phyloP scores from a whole-genome alignment of 1,140 invertebrate genomes.

The Scaptodrosophila lebanonensis region DNA sequence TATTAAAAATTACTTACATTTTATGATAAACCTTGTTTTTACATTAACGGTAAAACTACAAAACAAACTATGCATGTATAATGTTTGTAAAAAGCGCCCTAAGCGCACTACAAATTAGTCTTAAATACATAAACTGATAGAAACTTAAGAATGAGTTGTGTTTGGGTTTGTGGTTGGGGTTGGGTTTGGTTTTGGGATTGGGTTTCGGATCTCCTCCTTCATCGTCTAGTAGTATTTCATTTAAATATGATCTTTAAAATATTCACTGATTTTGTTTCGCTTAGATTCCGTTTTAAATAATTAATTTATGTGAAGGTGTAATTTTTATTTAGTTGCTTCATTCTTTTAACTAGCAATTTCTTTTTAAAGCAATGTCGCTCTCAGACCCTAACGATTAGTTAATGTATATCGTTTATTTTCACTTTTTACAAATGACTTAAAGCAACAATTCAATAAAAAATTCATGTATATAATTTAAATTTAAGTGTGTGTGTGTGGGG shows the following conservation, averaged over 20 bases:
- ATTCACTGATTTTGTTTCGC: constrained; percentile 51
- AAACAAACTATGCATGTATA: constrained; percentile 54
- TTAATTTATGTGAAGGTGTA: constrained; percentile 31
- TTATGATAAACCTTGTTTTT: constrained; percentile 48
- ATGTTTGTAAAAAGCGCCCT: constrained; percentile 18
- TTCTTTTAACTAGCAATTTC: constrained; percentile 4
- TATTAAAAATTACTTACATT: constrained; percentile 53
- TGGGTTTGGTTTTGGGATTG: constrained; percentile 7
- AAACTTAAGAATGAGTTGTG: constrained; percentile 27
- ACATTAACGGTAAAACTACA: constrained; percentile 64
- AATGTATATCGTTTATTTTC: constrained; percentile 16
- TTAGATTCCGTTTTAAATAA: constrained; percentile 11
- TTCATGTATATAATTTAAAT: constrained; percentile 56
- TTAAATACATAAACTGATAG: constrained; percentile 21
- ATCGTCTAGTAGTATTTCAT: constrained; percentile 7
- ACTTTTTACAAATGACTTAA: constrained; percentile 18
- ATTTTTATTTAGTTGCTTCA: constrained; percentile 31
- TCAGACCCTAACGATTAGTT: too few relatives aligned
- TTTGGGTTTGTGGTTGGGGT: constrained; percentile 14
- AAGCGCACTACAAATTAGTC: constrained; percentile 28
- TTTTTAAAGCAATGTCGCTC: constrained; percentile 18
- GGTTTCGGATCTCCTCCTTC: too few relatives aligned
- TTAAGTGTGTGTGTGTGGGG: constrained; percentile 21
- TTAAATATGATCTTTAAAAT: constrained; percentile 52
- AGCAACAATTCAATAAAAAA: constrained; percentile 16